These are phyloP conservation scores for Lingula anatina DNA, from an alignment of 2,888 invertebrate genomes.

Conservation along the genomic window DNA sequence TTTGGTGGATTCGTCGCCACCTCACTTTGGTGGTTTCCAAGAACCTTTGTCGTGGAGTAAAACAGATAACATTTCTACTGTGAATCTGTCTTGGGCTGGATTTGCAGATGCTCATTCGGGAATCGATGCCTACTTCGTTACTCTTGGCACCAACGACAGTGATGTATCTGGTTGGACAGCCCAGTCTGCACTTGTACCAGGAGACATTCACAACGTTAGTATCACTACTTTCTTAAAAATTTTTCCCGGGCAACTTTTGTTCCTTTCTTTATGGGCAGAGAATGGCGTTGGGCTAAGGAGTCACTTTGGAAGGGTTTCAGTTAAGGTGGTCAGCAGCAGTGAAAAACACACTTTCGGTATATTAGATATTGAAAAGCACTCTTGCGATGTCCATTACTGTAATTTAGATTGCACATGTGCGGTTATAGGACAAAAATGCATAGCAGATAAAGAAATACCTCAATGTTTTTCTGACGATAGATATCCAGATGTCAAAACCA, in stretches of 20 bases:
- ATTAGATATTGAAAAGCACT: conserved; percentile 12
- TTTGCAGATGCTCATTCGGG: conserved; percentile 18
- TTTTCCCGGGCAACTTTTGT: conserved; percentile 4
- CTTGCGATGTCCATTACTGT: conserved; percentile 13
- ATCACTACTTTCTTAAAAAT: conserved; percentile 4
- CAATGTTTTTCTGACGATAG: too few relatives aligned
- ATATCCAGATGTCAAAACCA: too few relatives aligned
- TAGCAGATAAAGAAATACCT: too few relatives aligned
- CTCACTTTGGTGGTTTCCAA: too few relatives aligned
- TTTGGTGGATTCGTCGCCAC: too few relatives aligned
- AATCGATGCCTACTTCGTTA: conserved; percentile 12
- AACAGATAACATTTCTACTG: background rate
- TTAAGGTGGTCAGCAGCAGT: too few relatives aligned
- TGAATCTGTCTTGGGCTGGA: conserved; percentile 18
- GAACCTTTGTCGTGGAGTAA: conserved; percentile 11
- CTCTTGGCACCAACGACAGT: conserved; percentile 12
- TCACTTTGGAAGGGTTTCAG: background rate
- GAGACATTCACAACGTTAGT: conserved; percentile 1
- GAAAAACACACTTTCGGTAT: conserved; percentile 3
- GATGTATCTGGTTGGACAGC: conserved; percentile 1
- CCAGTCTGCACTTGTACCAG: too few relatives aligned
- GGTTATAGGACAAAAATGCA: conserved; percentile 13
- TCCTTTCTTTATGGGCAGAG: conserved; percentile 16
- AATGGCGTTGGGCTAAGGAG: conserved; percentile 11
- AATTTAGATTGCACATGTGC: conserved; percentile 16